These are phyloP conservation scores for Epinephelus coioides DNA, from an alignment of 2,797 vertebrate genomes.

Conservation along the genomic window DNA sequence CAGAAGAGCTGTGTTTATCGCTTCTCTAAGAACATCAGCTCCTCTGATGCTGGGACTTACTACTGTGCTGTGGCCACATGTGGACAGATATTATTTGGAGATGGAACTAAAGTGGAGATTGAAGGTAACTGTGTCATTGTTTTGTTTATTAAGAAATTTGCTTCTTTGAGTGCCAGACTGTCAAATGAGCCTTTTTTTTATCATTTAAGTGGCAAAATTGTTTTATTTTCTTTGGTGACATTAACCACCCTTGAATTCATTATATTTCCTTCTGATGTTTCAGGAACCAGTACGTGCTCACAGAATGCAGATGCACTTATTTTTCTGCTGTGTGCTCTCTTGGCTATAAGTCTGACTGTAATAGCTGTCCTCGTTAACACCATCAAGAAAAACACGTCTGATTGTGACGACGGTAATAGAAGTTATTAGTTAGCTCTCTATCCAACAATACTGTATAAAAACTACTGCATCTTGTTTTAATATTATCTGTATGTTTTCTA, in stretches of 20 bases:
- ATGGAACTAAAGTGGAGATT: conserved; percentile 1
- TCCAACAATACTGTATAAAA: neutral
- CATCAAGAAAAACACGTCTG: conserved; percentile 20
- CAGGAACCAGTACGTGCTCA: neutral
- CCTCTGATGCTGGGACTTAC: too few species aligned
- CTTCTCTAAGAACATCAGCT: conserved; percentile 29
- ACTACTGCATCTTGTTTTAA: rapidly evolving
- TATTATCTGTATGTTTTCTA: neutral
- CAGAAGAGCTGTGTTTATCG: conserved; percentile 46
- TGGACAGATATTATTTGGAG: conserved; percentile 42
- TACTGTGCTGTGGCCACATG: conserved; percentile 31
- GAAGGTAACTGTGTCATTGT: too few species aligned
- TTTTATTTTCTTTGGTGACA: too few species aligned
- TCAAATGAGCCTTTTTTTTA: too few species aligned
- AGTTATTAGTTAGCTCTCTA: too few species aligned
- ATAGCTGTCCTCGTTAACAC: neutral
- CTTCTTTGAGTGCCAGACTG: too few species aligned
- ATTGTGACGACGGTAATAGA: conserved; percentile 37
- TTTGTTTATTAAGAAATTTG: too few species aligned
- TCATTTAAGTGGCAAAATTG: too few species aligned
- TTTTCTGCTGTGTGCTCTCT: neutral
- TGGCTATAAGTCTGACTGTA: conserved; percentile 6
- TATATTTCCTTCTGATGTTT: conserved; percentile 1
- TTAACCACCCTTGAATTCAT: too few species aligned
- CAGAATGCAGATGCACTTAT: rapidly evolving